Evolutionary conservation across 2,797 vertebrate species (phyloP).

Genomic region (Acanthiza pusilla): DNA sequence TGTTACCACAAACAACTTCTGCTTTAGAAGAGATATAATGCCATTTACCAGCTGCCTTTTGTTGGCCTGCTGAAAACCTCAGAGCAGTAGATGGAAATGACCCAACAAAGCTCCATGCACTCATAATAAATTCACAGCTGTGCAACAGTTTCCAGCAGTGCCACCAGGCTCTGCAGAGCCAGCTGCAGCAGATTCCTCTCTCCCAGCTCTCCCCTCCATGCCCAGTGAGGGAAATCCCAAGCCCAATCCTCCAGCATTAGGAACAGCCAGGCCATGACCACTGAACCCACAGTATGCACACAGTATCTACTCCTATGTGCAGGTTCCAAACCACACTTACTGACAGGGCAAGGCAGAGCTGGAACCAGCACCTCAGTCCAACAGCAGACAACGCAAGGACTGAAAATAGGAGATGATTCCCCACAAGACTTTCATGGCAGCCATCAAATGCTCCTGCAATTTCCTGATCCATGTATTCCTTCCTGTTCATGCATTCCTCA

Average conservation of each 20-base stretch:
- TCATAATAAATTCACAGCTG: neutral
- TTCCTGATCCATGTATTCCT: neutral
- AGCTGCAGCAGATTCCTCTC: neutral
- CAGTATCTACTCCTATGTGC: too few species aligned
- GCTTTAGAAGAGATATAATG: neutral
- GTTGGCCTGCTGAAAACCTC: neutral
- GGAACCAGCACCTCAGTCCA: neutral
- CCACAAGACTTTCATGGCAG: neutral
- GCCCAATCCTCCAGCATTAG: accelerated
- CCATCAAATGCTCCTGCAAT: neutral
- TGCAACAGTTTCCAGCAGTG: neutral
- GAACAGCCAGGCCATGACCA: neutral
- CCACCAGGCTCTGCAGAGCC: neutral
- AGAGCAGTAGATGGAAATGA: neutral
- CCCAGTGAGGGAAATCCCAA: neutral
- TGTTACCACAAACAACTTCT: neutral
- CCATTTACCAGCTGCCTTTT: neutral
- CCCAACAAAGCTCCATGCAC: neutral
- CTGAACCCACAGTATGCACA: too few species aligned
- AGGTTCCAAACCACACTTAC: neutral
- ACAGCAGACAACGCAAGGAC: neutral
- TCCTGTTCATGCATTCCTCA: neutral
- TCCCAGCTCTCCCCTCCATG: neutral
- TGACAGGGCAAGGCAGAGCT: neutral
- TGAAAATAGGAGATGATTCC: neutral